Percentiles rank a stretch among this genome's conserved stretches.
Conservation (phyloP, 2,113 vertebrate genomes). For the Synchiropus splendidus region DNA sequence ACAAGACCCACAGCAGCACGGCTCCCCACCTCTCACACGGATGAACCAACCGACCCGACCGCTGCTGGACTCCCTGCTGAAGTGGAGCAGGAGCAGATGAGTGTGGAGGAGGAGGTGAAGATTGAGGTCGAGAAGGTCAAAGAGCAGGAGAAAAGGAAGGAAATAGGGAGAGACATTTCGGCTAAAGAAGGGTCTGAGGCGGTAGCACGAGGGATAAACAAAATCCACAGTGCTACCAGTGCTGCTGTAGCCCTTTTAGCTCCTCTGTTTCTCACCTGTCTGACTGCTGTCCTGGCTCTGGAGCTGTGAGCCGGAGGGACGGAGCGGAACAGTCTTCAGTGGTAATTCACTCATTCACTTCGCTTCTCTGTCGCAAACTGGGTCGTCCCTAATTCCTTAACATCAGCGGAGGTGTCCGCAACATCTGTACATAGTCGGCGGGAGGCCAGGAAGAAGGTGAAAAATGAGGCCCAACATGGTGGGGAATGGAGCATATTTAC, state of each 20-base stretch:
- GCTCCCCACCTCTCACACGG: neutral
- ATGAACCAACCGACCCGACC: neutral
- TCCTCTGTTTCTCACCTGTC: conserved; percentile 4
- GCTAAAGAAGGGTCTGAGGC: too few relatives aligned
- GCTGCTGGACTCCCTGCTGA: neutral
- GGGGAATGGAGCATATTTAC: too few relatives aligned
- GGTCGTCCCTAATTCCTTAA: too few relatives aligned
- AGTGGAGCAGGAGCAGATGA: neutral
- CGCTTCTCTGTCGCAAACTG: too few relatives aligned
- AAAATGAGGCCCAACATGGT: too few relatives aligned
- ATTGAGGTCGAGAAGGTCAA: neutral
- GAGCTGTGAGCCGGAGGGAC: conserved; percentile 29
- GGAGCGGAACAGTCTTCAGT: too few relatives aligned
- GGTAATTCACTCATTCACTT: too few relatives aligned
- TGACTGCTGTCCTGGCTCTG: conserved; percentile 19
- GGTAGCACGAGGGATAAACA: neutral
- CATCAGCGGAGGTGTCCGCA: too few relatives aligned
- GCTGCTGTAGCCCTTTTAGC: neutral
- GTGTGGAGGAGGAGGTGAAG: neutral
- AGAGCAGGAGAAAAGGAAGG: neutral
- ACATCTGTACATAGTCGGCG: too few relatives aligned
- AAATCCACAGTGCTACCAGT: rapidly evolving
- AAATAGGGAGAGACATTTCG: neutral
- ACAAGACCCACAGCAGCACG: too few relatives aligned
- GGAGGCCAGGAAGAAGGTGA: too few relatives aligned